phyloP scores from a whole-genome alignment of 1,140 invertebrate species.

The Cotesia chilonis region DNA sequence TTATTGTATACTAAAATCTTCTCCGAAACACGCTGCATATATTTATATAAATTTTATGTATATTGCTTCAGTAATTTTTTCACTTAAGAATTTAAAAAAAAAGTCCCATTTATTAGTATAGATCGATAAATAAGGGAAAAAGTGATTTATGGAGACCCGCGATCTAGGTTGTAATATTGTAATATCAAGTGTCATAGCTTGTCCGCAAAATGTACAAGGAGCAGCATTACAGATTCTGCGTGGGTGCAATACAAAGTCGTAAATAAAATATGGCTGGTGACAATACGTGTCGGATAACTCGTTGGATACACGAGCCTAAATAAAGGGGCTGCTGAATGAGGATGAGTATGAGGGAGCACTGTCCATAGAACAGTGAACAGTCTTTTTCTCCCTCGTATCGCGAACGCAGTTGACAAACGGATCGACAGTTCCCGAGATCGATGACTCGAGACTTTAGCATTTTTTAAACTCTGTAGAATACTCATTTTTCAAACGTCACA shows the following conservation, averaged over 20 bases:
- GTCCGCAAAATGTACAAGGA: slow-evolving; percentile 21
- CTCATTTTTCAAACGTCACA: slow-evolving; percentile 44
- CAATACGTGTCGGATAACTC: slow-evolving; percentile 48
- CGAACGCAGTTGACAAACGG: slow-evolving; percentile 40
- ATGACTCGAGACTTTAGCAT: slow-evolving; percentile 42
- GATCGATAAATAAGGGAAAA: background rate
- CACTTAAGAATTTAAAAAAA: too few relatives aligned
- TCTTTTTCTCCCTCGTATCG: slow-evolving; percentile 23
- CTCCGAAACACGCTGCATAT: too few relatives aligned
- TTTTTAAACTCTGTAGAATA: slow-evolving; percentile 32
- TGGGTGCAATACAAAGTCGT: slow-evolving; percentile 45
- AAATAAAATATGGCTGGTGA: slow-evolving; percentile 49
- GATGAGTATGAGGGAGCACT: background rate
- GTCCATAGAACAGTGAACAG: slow-evolving; percentile 11
- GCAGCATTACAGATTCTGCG: slow-evolving; percentile 43
- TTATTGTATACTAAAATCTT: too few relatives aligned
- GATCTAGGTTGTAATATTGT: background rate
- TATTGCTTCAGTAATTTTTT: too few relatives aligned
- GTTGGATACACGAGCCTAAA: slow-evolving; percentile 23
- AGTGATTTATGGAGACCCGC: slow-evolving; percentile 16
- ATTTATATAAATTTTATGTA: too few relatives aligned
- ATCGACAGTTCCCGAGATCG: slow-evolving; percentile 41
- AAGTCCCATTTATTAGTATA: too few relatives aligned
- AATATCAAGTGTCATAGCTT: slow-evolving; percentile 34
- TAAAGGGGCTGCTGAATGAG: slow-evolving; percentile 3